Evolutionary conservation across 2,797 vertebrate genomes (phyloP).

Genomic region (Falco cherrug): DNA sequence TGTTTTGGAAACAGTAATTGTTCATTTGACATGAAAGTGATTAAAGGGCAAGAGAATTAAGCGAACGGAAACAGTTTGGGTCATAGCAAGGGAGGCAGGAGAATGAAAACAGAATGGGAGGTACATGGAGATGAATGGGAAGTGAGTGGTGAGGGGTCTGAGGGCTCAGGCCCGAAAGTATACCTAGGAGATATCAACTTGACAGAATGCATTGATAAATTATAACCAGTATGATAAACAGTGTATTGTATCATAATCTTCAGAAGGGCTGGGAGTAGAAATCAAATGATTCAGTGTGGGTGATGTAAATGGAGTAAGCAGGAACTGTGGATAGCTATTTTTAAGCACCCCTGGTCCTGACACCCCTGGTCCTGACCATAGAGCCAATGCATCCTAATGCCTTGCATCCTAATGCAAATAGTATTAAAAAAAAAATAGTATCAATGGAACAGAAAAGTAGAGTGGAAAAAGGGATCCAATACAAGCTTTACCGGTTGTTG

Average conservation of each 20-base stretch:
- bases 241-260: neutral
- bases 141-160: neutral
- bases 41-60: neutral
- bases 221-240: neutral
- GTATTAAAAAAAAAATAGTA: neutral
- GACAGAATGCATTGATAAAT: neutral
- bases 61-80: neutral
- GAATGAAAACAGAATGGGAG: neutral
- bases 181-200: neutral
- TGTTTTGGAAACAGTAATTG: neutral
- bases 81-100: neutral
- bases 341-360: neutral
- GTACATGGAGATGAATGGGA: neutral
- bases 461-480: neutral
- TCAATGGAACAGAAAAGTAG: neutral
- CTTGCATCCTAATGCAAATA: neutral
- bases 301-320: neutral
- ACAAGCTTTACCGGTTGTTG: neutral
- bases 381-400: neutral
- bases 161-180: neutral
- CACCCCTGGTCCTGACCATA: neutral
- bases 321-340: neutral
- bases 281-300: neutral
- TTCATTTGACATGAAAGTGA: neutral
- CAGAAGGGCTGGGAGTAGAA: neutral